Base-by-base conservation (phyloP, 2,797 vertebrate genomes). In the Varecia variegata region DNA sequence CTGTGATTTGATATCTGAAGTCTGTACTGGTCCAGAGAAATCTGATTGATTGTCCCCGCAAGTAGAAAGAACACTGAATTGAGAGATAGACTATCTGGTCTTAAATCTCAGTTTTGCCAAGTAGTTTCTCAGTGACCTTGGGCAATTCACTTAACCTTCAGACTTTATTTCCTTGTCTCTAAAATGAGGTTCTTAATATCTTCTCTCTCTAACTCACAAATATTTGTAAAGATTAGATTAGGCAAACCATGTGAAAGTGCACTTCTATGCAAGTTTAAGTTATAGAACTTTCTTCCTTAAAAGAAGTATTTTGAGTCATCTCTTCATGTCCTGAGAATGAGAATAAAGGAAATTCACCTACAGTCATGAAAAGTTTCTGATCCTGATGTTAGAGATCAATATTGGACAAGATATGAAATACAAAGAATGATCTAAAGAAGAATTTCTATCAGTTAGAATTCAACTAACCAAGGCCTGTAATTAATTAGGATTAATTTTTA, bases 391-490 rank as follows among this genome's bases (percentile, higher is more conserved):
- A 76, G 52, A 71, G 27, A 62, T 45, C n/a, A 71, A 52, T 71
- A 68, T 70, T 81, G 40, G 38, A 47, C 15, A 71, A 86, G 32
- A 9, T 50, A 58, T 54, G 60, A 87, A 92, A 79, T n/a, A 87
- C 17, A 62, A 79, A 94, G 65, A 90, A 35, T 56, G 27, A 91
- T 23, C 56, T 80, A 77, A 81, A 50, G 40, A 70, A 82, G 38
- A 91, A 45, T 85, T 65, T 97, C 58, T 23, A 25, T 38, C 62
- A 85, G 18, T 40, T 43, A 84, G 47, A 94, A 92, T 92, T 80
- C 35, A 92, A 47, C 23, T 67, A 50, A 74, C 40, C 17, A 70
- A 38, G 85, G 23, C 12, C n/a, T 93, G 73, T 50, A 76, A 74
- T 71, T 73, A 85, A 8, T 38, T 20, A 11, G 54, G 38, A 40